Evolutionary conservation across 2,888 invertebrate genomes (phyloP), one percentile per base, ranked within the genome.

Genomic region (Brachyopa scutellaris): DNA sequence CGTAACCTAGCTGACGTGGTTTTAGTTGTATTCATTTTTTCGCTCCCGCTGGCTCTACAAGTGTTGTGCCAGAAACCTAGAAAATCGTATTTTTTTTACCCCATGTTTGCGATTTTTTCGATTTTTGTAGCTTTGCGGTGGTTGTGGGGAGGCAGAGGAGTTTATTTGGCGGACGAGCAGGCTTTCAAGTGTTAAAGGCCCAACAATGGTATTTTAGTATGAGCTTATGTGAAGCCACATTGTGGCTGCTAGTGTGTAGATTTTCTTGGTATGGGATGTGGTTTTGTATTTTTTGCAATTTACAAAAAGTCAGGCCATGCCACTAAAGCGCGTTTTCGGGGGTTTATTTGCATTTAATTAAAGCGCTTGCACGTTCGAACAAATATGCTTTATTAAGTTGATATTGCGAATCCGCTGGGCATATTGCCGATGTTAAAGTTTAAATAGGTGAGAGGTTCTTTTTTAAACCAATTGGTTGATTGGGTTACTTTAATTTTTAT

Each of bases 1-100:
- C 78, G 51, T 61, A 73, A 61, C 73, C 72, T 33, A 66, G 73
- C 79, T 73, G 42, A 53, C 62, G 53, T 66, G 64, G 57, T 69
- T 29, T 40, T 40, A 36, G 51, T 38, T 70, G 42, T 7, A 11
- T 62, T 29, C 49, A 13, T 23, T 23, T 55, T 38, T 53, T 55
- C 45, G 17, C 2, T 47, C 4, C 23, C 33, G 13, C 31, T 53
- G 45, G n/a, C 51, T 57, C 78, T 59, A 79, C 79, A 79, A 79
- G 79, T 79, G 64, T 59, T 73, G 79, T 79, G 33, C 73, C 73
- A 79, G 66, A 79, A 79, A 79, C 73, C 79, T 55, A 79, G 73
- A 79, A 79, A 72, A 26, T 59, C 47, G 42, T 17, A 6, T 42
- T 59, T 47, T 49, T 59, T 31, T 33, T 62, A 8, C 17, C 47